Conservation (phyloP, 2,888 invertebrate species). For the Apodemia zela region DNA sequence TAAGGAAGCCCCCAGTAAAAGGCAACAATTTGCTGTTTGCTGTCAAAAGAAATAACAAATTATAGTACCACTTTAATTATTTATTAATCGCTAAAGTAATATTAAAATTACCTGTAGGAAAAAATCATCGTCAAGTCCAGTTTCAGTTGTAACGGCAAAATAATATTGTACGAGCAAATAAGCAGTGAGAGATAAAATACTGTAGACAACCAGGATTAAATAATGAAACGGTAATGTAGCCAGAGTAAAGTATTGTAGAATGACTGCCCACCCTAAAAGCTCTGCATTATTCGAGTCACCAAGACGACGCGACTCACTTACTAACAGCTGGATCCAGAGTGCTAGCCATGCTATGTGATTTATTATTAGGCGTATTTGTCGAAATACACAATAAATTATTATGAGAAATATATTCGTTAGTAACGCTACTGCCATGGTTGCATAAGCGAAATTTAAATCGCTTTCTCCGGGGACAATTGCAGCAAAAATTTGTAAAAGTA, state of each 20-base stretch:
- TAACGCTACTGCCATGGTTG: no score
- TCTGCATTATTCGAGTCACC: constrained; percentile 76
- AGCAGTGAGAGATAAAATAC: constrained; percentile 47
- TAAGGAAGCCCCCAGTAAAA: constrained; percentile 86
- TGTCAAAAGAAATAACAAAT: constrained; percentile 47
- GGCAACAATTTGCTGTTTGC: constrained; percentile 86
- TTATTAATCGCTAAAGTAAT: neutral
- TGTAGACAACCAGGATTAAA: constrained; percentile 52
- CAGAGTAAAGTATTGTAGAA: constrained; percentile 87
- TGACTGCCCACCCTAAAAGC: constrained; percentile 87
- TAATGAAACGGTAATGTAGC: constrained; percentile 85
- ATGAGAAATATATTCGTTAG: no score
- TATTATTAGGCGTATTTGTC: no score
- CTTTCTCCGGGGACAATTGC: constrained; percentile 61
- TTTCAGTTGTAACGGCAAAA: constrained; percentile 53
- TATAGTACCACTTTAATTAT: neutral
- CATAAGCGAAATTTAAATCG: constrained; percentile 46
- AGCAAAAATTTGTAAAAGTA: constrained; percentile 55
- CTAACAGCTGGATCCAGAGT: no score
- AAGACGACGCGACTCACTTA: constrained; percentile 48
- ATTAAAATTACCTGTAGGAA: constrained; percentile 50
- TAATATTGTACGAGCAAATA: constrained; percentile 62
- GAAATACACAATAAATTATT: no score
- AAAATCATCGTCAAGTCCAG: constrained; percentile 57
- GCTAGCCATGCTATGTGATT: no score